Evolutionary conservation across 1,140 invertebrate genomes (phyloP).

Genomic region (Alviniconcha marisindica): DNA sequence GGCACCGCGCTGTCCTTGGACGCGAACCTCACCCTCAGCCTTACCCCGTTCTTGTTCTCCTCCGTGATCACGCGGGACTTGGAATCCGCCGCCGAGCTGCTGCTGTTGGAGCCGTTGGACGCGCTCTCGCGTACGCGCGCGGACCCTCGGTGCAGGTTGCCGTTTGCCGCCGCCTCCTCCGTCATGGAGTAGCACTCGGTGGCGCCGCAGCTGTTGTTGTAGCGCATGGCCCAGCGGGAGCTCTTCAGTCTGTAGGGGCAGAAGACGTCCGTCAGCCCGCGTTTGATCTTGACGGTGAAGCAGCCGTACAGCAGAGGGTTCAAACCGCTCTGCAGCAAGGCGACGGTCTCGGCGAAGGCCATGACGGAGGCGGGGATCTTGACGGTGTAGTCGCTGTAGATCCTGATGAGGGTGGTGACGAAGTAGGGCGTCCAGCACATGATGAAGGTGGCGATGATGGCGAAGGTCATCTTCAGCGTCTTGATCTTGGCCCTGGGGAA

Average conservation of each 20-base stretch:
- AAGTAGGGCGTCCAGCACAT: conserved; percentile 78
- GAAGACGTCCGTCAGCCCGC: conserved; percentile 63
- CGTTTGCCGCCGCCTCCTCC: conserved; percentile 32
- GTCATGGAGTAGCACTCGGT: conserved; percentile 45
- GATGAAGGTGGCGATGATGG: conserved; percentile 75
- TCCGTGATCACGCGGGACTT: conserved; percentile 59
- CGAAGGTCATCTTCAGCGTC: conserved; percentile 77
- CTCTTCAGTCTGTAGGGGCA: conserved; percentile 50
- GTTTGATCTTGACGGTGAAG: conserved; percentile 74
- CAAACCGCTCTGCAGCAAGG: conserved; percentile 75
- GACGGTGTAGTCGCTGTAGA: conserved; percentile 76
- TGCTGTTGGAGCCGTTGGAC: conserved; percentile 50
- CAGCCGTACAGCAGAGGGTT: conserved; percentile 77
- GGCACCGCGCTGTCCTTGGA: conserved; percentile 49
- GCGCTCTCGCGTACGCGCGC: conserved; percentile 35
- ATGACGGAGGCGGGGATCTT: conserved; percentile 71
- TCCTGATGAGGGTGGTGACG: conserved; percentile 71
- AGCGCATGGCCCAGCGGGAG: conserved; percentile 34
- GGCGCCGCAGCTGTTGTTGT: conserved; percentile 32
- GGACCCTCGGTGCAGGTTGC: conserved; percentile 22
- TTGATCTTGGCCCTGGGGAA: conserved; percentile 76
- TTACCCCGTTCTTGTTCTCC: conserved; percentile 66
- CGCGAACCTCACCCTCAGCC: conserved; percentile 63
- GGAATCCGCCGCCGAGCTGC: conserved; percentile 43
- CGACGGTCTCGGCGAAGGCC: conserved; percentile 74